Evolutionary conservation across 2,113 vertebrate genomes (phyloP).

Genomic region (Chunga burmeisteri): DNA sequence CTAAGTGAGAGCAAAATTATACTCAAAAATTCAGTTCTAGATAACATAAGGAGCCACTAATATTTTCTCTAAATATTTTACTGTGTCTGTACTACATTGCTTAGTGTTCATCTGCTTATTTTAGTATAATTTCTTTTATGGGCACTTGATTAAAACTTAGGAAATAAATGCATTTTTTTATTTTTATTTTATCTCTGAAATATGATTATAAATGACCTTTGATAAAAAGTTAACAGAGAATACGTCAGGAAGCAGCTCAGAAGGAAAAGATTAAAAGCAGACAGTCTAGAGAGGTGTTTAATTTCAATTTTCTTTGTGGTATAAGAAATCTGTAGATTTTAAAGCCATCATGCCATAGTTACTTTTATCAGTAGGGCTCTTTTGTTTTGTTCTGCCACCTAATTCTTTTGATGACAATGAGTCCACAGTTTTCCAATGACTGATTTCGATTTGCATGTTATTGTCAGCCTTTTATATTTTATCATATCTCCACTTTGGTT

Average conservation of each 20-base stretch:
- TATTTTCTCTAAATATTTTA: not conserved
- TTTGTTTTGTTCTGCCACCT: constrained; percentile 81
- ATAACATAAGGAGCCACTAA: not conserved
- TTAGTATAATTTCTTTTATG: not conserved
- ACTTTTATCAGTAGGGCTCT: constrained; percentile 71
- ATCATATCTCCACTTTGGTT: constrained; percentile 74
- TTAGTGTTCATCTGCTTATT: not conserved
- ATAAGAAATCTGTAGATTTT: constrained; percentile 58
- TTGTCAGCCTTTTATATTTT: constrained; percentile 74
- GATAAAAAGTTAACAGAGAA: constrained; percentile 60
- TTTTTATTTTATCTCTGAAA: constrained; percentile 58
- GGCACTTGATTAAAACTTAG: constrained; percentile 39
- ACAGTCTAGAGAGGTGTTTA: constrained; percentile 66
- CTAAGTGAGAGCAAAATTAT: not conserved
- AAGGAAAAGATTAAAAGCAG: constrained; percentile 66
- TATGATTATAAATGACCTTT: constrained; percentile 68
- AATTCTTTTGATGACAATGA: constrained; percentile 79
- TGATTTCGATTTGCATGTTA: constrained; percentile 77
- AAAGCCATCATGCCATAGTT: constrained; percentile 52
- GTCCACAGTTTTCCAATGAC: constrained; percentile 72
- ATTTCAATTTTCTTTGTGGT: constrained; percentile 56
- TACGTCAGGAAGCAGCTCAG: constrained; percentile 53
- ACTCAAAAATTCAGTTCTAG: not conserved
- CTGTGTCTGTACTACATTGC: not conserved
- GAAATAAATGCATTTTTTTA: constrained; percentile 30